Base-by-base conservation (phyloP, 1,140 invertebrate genomes). In the Drosophila carrolli region DNA sequence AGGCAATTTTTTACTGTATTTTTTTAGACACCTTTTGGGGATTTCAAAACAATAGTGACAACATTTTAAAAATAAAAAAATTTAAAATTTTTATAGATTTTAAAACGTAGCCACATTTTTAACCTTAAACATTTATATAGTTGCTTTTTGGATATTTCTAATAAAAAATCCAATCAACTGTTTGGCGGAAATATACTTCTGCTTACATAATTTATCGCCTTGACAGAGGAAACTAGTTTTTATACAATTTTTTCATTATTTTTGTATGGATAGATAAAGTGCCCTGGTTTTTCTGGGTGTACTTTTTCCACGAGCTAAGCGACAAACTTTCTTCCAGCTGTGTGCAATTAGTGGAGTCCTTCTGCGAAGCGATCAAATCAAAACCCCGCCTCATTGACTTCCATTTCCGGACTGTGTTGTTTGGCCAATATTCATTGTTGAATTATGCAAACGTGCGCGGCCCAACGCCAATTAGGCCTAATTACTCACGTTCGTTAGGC, bases 401-500 rank as follows among this genome's bases (percentile, higher is more conserved):
- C 11, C 11, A 13, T n/a, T 40, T 29, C 23, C 11, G 37, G 14
- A 29, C 37, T 11, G 19, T 9, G 19, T 32, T 35, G 8, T 59
- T 32, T 32, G 32, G 32, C 65, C 68, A 58, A 71, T 58, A 70
- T 58, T 71, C 65, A 71, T 71, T 71, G 68, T 61, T 60, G 47
- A 72, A 60, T 73, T 72, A 73, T 72, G 70, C 67, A 73, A 73
- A 73, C 56, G 67, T 61, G 47, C 14, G 10, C 47, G 16, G 11
- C 10, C 13, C 13, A 19, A 11, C 47, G 47, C 70, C 70, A 73
- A 73, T 73, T 73, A 73, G 47, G 47, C 40, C 67, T 73, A 73
- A 73, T 73, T 73, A 73, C 70, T 72, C 47, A 73, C 70, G 68
- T 73, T 72, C 55, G 68, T 73, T 72, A 51, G 68, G 23, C 23